Evolutionary conservation across 1,140 invertebrate species (phyloP).

Genomic region (Heliconius himera): DNA sequence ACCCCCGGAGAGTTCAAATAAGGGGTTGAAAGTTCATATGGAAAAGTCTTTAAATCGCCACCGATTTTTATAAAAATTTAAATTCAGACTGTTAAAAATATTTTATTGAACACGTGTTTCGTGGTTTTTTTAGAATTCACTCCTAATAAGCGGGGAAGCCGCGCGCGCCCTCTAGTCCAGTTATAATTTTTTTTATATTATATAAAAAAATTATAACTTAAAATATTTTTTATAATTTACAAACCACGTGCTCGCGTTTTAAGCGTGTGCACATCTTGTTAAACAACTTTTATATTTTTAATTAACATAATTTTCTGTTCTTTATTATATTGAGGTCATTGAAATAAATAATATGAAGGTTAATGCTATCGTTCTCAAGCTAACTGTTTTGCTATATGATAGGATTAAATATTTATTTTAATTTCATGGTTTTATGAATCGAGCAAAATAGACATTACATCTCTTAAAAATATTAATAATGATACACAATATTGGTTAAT

Average conservation of each 20-base stretch:
- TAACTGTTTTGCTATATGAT: not conserved
- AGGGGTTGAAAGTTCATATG: too few relatives aligned
- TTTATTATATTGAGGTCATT: conserved; percentile 12
- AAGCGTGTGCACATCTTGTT: not conserved
- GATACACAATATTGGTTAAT: too few relatives aligned
- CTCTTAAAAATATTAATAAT: too few relatives aligned
- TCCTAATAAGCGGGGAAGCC: too few relatives aligned
- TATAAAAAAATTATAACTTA: not conserved
- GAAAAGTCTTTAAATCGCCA: too few relatives aligned
- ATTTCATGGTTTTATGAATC: not conserved
- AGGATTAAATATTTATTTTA: not conserved
- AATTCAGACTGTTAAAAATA: too few relatives aligned
- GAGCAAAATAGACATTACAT: not conserved
- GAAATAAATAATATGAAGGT: conserved; percentile 7
- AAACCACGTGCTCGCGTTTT: not conserved
- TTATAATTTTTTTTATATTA: too few relatives aligned
- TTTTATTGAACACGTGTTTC: too few relatives aligned
- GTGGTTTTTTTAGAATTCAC: too few relatives aligned
- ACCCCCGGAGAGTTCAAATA: too few relatives aligned
- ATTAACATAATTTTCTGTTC: conserved; percentile 6
- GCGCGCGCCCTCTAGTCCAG: too few relatives aligned
- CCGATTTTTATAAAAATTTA: too few relatives aligned
- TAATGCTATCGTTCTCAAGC: conserved; percentile 2
- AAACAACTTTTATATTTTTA: conserved; percentile 5
- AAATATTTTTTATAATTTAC: not conserved